A percentile compares a stretch with the other conserved stretches of the same genome.
Evolutionary conservation across 2,113 vertebrate species (phyloP).

Genomic region (Cyphotilapia sp.): DNA sequence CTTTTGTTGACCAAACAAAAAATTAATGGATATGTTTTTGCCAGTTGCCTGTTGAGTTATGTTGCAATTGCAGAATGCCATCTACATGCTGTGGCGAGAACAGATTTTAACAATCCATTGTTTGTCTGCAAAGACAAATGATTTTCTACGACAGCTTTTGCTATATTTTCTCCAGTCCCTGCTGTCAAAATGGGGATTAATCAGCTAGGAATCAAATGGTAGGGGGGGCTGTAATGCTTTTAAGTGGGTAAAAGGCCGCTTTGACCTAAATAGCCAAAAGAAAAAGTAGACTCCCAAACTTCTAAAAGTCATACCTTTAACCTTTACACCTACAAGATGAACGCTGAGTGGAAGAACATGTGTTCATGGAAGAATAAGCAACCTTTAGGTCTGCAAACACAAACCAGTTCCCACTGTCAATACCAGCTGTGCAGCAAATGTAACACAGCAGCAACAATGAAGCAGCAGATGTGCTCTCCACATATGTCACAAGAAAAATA

Average conservation of each 20-base stretch:
- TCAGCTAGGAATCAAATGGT: not conserved
- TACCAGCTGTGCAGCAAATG: not conserved
- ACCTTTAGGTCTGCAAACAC: not conserved
- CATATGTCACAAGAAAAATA: not conserved
- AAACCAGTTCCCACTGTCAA: not conserved
- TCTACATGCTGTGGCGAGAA: not conserved
- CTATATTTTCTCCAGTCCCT: not conserved
- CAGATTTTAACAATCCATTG: not conserved
- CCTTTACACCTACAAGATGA: not conserved
- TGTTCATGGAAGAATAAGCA: not conserved
- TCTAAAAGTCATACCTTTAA: not conserved
- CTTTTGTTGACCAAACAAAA: not conserved
- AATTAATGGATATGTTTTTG: not conserved
- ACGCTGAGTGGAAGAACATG: not conserved
- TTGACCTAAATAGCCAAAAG: not conserved
- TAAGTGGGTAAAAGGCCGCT: not conserved
- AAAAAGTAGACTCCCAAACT: not conserved
- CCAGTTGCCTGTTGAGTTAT: not conserved
- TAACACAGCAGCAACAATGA: not conserved
- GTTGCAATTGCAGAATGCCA: not conserved
- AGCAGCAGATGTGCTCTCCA: not conserved
- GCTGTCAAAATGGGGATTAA: not conserved
- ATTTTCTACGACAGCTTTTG: not conserved
- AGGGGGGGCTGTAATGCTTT: not conserved
- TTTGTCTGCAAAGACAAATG: not conserved